Conservation (phyloP, 1,140 invertebrate genomes). For the Drosophila repletoides region DNA sequence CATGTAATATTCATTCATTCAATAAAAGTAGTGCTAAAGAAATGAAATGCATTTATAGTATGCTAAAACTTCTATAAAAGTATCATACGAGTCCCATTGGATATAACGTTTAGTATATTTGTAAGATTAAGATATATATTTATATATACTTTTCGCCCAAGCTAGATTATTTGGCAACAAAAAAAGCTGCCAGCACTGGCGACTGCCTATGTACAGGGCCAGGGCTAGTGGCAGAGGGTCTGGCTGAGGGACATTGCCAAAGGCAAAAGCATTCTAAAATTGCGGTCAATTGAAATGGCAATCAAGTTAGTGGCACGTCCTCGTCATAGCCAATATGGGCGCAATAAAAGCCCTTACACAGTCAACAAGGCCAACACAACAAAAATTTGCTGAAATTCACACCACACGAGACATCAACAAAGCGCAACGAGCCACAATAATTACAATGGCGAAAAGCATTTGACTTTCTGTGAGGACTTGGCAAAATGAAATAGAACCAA, state of each 20-base stretch:
- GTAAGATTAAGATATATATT: too few species aligned
- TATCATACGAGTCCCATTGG: too few species aligned
- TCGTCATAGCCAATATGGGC: slow-evolving; percentile 45
- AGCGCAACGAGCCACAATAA: slow-evolving; percentile 42
- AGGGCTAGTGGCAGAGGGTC: neutral
- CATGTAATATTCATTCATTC: too few species aligned
- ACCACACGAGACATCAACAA: slow-evolving; percentile 40
- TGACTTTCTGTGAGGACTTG: slow-evolving; percentile 4
- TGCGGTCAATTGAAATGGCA: slow-evolving; percentile 80
- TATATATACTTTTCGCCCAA: too few species aligned
- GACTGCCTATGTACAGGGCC: too few species aligned
- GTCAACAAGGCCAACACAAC: neutral
- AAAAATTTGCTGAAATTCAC: slow-evolving; percentile 63
- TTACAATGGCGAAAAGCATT: slow-evolving; percentile 39
- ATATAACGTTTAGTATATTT: too few species aligned
- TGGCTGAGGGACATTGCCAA: neutral
- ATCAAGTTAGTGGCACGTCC: slow-evolving; percentile 77
- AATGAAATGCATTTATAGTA: too few species aligned
- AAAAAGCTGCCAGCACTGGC: too few species aligned
- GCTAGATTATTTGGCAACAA: too few species aligned
- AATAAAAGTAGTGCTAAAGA: too few species aligned
- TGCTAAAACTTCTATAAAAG: too few species aligned
- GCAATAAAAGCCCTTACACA: slow-evolving; percentile 49
- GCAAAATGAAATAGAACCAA: slow-evolving; percentile 33
- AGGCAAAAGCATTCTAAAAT: slow-evolving; percentile 69